These are phyloP conservation scores for Hydraecia micacea DNA, from an alignment of 2,888 invertebrate genomes.

Conservation along the genomic window DNA sequence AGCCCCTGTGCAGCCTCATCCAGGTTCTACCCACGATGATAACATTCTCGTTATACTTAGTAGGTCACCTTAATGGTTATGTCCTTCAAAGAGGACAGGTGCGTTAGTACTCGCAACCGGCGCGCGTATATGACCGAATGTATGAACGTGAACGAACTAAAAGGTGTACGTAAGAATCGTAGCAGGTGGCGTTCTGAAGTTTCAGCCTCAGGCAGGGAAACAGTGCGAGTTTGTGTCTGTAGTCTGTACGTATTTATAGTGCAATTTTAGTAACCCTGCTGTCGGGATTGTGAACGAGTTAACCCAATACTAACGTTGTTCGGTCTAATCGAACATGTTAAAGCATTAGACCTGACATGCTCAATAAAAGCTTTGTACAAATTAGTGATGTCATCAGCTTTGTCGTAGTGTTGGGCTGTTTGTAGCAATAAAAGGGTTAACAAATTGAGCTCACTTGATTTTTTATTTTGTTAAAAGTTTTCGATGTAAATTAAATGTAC, in stretches of 20 bases:
- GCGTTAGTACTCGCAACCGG: not conserved
- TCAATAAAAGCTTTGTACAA: constrained; percentile 28
- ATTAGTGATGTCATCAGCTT: constrained; percentile 45
- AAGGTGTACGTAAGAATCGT: not conserved
- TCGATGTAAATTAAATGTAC: constrained; percentile 10
- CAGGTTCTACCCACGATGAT: too few relatives aligned
- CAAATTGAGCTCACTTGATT: constrained; percentile 33
- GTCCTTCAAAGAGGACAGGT: too few relatives aligned
- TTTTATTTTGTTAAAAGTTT: constrained; percentile 38
- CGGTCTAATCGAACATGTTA: constrained; percentile 5
- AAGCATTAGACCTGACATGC: constrained; percentile 2
- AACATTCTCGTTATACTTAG: too few relatives aligned
- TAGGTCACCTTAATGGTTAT: too few relatives aligned
- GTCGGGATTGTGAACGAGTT: not conserved
- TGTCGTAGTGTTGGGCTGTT: constrained; percentile 24
- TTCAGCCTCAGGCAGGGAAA: not conserved
- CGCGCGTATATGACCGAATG: not conserved
- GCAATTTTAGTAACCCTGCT: not conserved
- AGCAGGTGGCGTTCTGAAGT: not conserved
- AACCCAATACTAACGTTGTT: not conserved
- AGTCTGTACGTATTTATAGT: not conserved
- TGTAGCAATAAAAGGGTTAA: constrained; percentile 32
- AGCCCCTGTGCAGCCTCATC: not conserved
- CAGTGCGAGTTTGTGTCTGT: not conserved
- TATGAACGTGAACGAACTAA: not conserved